Conservation (phyloP, 2,113 vertebrate genomes). For the Rallus limicola region DNA sequence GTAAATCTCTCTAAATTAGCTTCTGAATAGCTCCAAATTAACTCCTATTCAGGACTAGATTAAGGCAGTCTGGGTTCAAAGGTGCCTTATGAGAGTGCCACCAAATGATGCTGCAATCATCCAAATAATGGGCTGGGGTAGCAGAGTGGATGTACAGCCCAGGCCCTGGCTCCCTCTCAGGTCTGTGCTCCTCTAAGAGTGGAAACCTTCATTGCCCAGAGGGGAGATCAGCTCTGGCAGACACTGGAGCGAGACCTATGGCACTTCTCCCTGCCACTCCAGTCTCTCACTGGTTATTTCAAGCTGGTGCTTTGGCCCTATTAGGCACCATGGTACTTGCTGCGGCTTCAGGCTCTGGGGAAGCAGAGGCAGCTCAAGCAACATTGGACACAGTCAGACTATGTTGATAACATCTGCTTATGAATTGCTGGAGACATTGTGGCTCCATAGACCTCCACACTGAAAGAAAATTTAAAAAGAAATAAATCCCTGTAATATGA, state of each 20-base stretch:
- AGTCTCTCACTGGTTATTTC: background rate
- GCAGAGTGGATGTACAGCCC: background rate
- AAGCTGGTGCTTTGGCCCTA: background rate
- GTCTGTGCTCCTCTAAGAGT: background rate
- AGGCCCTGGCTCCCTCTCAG: background rate
- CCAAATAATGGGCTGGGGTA: conserved; percentile 22
- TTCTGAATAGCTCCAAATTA: conserved; percentile 63
- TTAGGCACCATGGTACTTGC: accelerated
- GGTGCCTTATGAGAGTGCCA: conserved; percentile 16
- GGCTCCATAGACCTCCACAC: background rate
- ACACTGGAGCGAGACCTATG: accelerated
- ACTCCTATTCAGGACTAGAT: conserved; percentile 56
- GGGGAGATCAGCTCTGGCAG: background rate
- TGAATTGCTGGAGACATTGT: background rate
- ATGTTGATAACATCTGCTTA: background rate
- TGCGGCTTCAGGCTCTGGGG: background rate
- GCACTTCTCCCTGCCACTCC: background rate
- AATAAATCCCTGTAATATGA: background rate
- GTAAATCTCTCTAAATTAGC: conserved; percentile 47
- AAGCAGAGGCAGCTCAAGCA: background rate
- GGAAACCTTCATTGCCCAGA: background rate
- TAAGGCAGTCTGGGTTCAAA: conserved; percentile 53
- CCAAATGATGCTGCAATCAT: conserved; percentile 65
- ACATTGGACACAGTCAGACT: background rate
- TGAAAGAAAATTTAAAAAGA: background rate